These are phyloP conservation scores for Bedellia somnulentella DNA, from an alignment of 2,888 invertebrate species.

Conservation along the genomic window DNA sequence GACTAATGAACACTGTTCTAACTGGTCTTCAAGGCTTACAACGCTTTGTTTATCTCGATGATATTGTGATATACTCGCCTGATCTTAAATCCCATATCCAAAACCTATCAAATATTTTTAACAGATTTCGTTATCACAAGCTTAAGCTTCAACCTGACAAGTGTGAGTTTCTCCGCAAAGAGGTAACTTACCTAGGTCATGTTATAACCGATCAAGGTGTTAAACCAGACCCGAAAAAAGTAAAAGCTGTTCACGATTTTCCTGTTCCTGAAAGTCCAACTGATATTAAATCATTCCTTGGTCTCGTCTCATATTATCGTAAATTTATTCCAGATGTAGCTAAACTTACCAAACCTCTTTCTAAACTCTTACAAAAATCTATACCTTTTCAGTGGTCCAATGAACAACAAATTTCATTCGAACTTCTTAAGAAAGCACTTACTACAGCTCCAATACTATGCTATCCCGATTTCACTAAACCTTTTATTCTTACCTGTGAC, in stretches of 20 bases:
- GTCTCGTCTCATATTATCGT: conserved; percentile 14
- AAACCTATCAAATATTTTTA: conserved; percentile 12
- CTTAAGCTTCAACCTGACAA: conserved; percentile 13
- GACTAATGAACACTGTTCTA: conserved; percentile 23
- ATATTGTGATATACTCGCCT: conserved; percentile 14
- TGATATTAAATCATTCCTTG: conserved; percentile 15
- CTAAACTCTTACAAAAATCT: conserved; percentile 12
- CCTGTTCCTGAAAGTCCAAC: too few species aligned
- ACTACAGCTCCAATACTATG: conserved; percentile 19
- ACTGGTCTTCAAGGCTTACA: conserved; percentile 18
- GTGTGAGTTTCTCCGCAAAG: conserved; percentile 12
- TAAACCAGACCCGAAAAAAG: conserved; percentile 16
- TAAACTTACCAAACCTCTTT: conserved; percentile 13
- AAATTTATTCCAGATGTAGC: conserved; percentile 15
- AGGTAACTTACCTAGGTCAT: conserved; percentile 7
- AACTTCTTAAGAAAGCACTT: conserved; percentile 14
- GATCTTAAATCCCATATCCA: conserved; percentile 12
- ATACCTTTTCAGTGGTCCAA: conserved; percentile 7
- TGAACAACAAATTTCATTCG: conserved; percentile 13
- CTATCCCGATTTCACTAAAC: conserved; percentile 19
- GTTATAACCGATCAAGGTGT: conserved; percentile 2
- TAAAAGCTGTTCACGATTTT: too few species aligned
- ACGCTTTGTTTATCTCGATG: conserved; percentile 14
- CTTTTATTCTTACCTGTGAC: conserved; percentile 11
- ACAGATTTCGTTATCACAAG: conserved; percentile 11